These are phyloP conservation scores for Sebastes diaconus DNA, from an alignment of 2,797 vertebrate species.

Conservation along the genomic window DNA sequence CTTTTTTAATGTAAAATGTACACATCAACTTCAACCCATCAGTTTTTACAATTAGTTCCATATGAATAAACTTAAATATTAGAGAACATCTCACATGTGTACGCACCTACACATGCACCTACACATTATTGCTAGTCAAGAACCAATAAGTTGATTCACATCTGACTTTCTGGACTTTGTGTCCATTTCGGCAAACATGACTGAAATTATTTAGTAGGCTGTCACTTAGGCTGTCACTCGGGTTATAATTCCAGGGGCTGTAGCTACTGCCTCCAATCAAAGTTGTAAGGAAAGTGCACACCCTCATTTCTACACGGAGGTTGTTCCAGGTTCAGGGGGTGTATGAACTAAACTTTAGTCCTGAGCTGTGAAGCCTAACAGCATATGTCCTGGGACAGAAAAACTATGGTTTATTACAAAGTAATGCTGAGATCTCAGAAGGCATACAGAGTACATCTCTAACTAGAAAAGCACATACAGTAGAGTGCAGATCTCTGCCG, in stretches of 20 bases:
- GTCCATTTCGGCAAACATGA: neutral
- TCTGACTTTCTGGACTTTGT: neutral
- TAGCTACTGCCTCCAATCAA: neutral
- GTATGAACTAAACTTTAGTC: neutral
- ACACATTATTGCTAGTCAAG: neutral
- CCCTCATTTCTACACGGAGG: neutral
- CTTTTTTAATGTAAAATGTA: neutral
- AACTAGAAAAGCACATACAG: neutral
- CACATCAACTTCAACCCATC: neutral
- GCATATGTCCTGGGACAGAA: neutral
- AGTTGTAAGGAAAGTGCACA: neutral
- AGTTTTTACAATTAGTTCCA: neutral
- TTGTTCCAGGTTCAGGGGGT: neutral
- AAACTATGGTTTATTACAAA: neutral
- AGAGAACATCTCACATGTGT: neutral
- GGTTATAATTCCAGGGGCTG: neutral
- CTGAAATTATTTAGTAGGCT: neutral
- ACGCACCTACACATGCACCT: neutral
- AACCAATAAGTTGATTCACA: neutral
- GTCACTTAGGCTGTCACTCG: neutral
- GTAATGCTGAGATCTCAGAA: neutral
- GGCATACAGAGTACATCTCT: neutral
- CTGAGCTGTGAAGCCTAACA: neutral
- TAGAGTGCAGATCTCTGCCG: neutral
- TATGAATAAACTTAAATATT: neutral